Conservation (phyloP, 2,113 vertebrate genomes). For the Pimephales promelas region DNA sequence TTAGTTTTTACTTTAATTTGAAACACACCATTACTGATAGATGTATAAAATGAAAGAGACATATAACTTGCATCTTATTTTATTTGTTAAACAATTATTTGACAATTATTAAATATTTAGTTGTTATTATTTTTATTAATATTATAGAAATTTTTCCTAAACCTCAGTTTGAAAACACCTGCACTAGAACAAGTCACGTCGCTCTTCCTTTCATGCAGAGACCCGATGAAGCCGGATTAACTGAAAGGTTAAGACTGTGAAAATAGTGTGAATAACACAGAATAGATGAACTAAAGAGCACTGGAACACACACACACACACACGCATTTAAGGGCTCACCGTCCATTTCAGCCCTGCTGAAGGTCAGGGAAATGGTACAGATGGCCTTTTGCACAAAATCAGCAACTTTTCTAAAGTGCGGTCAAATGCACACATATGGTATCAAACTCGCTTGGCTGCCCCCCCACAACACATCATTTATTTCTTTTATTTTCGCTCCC, state of each 20-base stretch:
- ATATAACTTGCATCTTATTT: neutral
- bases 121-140: neutral
- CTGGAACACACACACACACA: slow-evolving; percentile 15
- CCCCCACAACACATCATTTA: slow-evolving; percentile 35
- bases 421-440: slow-evolving; percentile 63
- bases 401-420: slow-evolving; percentile 70
- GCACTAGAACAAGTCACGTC: neutral
- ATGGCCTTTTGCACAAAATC: slow-evolving; percentile 74
- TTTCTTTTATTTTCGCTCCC: slow-evolving; percentile 37
- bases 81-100: neutral
- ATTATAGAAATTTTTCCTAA: neutral
- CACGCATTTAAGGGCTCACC: slow-evolving; percentile 34
- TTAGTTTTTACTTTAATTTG: neutral
- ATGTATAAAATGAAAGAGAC: neutral
- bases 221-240: neutral
- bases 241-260: slow-evolving; percentile 12
- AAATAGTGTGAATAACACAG: slow-evolving; percentile 16
- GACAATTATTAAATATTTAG: neutral
- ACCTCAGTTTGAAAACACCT: neutral
- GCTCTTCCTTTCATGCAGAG: neutral
- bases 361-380: slow-evolving; percentile 71
- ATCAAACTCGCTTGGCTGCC: slow-evolving; percentile 54
- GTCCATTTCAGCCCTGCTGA: slow-evolving; percentile 62
- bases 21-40: neutral
- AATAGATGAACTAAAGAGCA: slow-evolving; percentile 6